Conservation (phyloP, 2,797 vertebrate genomes). For the Thalassophryne amazonica region DNA sequence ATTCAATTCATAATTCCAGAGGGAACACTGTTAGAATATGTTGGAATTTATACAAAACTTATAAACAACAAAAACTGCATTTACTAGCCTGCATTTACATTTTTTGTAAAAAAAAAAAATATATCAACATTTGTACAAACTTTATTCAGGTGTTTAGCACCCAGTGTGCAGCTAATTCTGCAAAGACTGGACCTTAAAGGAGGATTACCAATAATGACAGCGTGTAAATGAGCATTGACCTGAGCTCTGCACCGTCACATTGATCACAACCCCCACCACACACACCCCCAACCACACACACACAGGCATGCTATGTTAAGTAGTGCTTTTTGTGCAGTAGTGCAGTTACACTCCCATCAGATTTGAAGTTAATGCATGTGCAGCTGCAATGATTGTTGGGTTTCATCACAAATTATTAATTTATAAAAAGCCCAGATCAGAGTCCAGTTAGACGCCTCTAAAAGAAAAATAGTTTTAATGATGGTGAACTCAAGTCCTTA, state of each 20-base stretch:
- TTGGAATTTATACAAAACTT: too few species aligned
- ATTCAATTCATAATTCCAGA: too few species aligned
- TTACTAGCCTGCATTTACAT: too few species aligned
- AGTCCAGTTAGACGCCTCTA: neutral
- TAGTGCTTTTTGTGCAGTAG: constrained; percentile 2
- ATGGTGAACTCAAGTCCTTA: too few species aligned
- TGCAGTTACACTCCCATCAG: neutral
- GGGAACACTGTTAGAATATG: too few species aligned
- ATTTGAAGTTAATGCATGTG: neutral
- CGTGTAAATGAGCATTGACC: constrained; percentile 63
- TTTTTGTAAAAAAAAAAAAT: constrained; percentile 22
- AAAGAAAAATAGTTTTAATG: neutral
- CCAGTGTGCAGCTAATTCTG: constrained; percentile 60
- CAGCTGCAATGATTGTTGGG: neutral
- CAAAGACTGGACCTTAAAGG: constrained; percentile 44
- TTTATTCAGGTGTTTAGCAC: constrained; percentile 36
- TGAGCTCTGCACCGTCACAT: constrained; percentile 44
- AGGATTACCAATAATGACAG: constrained; percentile 66
- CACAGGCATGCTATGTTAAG: neutral
- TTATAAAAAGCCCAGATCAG: neutral
- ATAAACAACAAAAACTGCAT: too few species aligned
- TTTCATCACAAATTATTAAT: neutral
- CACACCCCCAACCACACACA: neutral
- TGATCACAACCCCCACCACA: constrained; percentile 15
- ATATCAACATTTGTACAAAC: constrained; percentile 18